Base-by-base conservation (phyloP, 1,140 invertebrate species). In the Condylostylus longicornis region DNA sequence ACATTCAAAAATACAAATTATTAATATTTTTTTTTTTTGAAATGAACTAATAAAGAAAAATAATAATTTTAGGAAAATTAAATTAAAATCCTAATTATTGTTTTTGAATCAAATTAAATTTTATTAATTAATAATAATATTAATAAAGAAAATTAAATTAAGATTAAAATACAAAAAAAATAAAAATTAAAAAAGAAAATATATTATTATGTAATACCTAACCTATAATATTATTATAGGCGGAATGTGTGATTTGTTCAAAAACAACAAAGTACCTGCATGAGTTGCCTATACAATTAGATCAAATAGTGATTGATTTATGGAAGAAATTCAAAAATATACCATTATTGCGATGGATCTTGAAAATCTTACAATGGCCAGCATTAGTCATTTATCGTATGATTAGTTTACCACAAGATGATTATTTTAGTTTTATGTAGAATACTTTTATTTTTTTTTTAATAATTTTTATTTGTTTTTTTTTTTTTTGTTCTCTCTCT, bases 351-450 rank as follows among this genome's bases (percentile, higher is more conserved):
- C 40, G 37, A 36, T 49, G 47, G 44, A 39, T 49, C 22, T 33
- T 42, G 28, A 49, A 46, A 43, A 35, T 46, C 18, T 43, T 49
- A 31, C 47, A 49, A 46, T 49, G 47, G 47, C 47, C 47, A 18
- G 45, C 47, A 21, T 25, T 47, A 34, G 36, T 44, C 20, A 39
- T 49, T 33, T 44, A 32, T 42, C 42, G 45, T 42, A 35, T 49
- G 33, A 43, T 49, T 31, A 44, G 37, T 41, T 49, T 43, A 21
- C 35, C 42, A 41, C 41, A 41, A 23, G 42, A 41, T 21, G 42
- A 43, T 35, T 38, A 43, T 31, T 25, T 28, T 29, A 32, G 30
- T 32, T 25, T 8, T n/a, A 32, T 13, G 15, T 32, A 32, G 30
- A 32, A 18, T 18, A 14, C 23, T 25, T 25, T n/a, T 25, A n/a